A percentile compares a stretch with the other conserved stretches of the same genome.
These are phyloP conservation scores for Helleia helle DNA, from an alignment of 2,888 invertebrate genomes.

Conservation along the genomic window DNA sequence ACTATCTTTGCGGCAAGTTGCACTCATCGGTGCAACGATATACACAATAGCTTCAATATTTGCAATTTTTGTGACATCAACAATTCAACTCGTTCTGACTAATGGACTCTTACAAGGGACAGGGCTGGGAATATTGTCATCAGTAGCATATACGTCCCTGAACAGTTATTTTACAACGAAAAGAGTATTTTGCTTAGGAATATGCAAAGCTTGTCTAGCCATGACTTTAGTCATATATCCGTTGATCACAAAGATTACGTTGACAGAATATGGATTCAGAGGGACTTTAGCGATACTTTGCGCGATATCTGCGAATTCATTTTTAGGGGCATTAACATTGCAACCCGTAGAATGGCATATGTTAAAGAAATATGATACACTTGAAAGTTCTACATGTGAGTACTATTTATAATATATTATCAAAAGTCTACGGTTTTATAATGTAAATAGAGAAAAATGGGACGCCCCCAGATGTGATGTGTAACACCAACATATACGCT, in stretches of 20 bases:
- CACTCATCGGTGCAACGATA: constrained; percentile 74
- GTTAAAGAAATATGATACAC: constrained; percentile 39
- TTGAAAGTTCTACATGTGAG: not conserved
- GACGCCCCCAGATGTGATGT: too few species aligned
- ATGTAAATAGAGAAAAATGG: too few species aligned
- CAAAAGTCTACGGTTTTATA: too few species aligned
- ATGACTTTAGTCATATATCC: constrained; percentile 76
- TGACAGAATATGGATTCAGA: constrained; percentile 78
- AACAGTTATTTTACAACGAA: constrained; percentile 81
- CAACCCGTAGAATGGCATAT: constrained; percentile 84
- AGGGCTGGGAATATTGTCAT: constrained; percentile 80
- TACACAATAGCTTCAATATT: constrained; percentile 39
- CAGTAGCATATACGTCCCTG: constrained; percentile 80
- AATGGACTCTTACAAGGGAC: constrained; percentile 54
- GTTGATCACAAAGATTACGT: constrained; percentile 75
- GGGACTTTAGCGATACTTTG: constrained; percentile 80
- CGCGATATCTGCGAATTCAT: constrained; percentile 77
- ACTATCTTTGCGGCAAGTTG: constrained; percentile 76
- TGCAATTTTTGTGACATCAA: constrained; percentile 1
- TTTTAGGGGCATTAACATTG: constrained; percentile 79
- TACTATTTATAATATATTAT: too few species aligned
- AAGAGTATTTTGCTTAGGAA: constrained; percentile 78
- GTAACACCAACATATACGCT: too few species aligned
- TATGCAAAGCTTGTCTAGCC: constrained; percentile 79
- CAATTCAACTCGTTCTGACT: not conserved